Conservation (phyloP, 2,113 vertebrate genomes). For the Kryptolebias marmoratus region DNA sequence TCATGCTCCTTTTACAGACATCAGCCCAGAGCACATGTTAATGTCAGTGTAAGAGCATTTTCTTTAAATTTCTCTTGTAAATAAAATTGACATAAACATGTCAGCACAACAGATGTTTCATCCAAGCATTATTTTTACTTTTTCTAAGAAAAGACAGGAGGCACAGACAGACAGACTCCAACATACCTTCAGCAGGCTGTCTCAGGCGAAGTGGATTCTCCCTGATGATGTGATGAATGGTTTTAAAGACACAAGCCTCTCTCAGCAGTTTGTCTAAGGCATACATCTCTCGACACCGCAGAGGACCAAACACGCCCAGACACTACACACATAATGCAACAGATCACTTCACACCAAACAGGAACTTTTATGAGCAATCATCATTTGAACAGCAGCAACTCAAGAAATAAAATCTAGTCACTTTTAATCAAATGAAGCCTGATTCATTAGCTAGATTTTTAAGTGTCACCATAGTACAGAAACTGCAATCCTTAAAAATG, state of each 20-base stretch:
- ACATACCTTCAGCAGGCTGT: slow-evolving; percentile 85
- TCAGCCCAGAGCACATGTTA: too few relatives aligned
- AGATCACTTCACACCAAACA: not conserved
- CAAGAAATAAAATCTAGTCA: not conserved
- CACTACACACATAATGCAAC: slow-evolving; percentile 72
- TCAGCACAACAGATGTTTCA: too few relatives aligned
- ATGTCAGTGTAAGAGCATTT: too few relatives aligned
- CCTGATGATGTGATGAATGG: slow-evolving; percentile 82
- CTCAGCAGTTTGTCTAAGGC: slow-evolving; percentile 90
- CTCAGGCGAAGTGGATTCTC: slow-evolving; percentile 65
- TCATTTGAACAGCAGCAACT: not conserved
- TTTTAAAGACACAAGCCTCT: slow-evolving; percentile 86
- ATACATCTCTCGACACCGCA: slow-evolving; percentile 94
- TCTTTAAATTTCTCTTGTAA: too few relatives aligned
- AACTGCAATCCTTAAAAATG: too few relatives aligned
- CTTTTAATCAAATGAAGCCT: too few relatives aligned
- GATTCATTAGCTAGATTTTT: too few relatives aligned
- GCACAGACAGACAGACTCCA: not conserved
- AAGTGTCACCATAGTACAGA: too few relatives aligned
- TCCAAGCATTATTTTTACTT: too few relatives aligned
- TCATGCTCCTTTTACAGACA: too few relatives aligned
- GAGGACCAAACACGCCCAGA: slow-evolving; percentile 91
- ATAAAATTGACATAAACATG: too few relatives aligned
- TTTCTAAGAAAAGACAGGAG: too few relatives aligned
- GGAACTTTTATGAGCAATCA: not conserved